Base-by-base conservation (phyloP, 2,797 vertebrate species). In the Novumbra hubbsi region DNA sequence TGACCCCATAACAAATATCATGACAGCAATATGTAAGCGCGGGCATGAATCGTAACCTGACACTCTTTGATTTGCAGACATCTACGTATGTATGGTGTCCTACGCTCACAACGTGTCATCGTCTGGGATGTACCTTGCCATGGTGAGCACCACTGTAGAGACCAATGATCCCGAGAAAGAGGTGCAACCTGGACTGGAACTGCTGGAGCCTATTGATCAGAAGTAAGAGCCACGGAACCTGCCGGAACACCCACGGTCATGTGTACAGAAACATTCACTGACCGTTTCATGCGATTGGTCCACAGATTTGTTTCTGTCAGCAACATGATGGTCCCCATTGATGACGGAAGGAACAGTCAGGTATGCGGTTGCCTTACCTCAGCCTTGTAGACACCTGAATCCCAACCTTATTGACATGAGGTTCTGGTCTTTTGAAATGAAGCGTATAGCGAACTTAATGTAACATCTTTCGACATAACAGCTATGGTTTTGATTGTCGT, bases 41-140 rank as follows among this genome's bases (percentile, higher is more conserved):
- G 11, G 32, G 19, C 0, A 17, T 30, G 1, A 32, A 68, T 30
- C 24, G 6, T 15, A 55, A 1, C 28, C 28, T 52, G 21, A 1
- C 0, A 3, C 30, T 78, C 0, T 71, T 0, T 81, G 70, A 78
- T 68, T 50, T 72, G 49, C 83, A 95, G 93, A 95, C 73, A 88
- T 95, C 85, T 93, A 92, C 74, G 90, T 94, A 76, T 91, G 90
- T 34, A 83, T 95, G 4, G 86, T 94, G 70, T 94, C 93, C 21
- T 88, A 78, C 12, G 19, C 77, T 17, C 93, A 94, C 79, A 92
- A 89, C 1, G 90, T 94, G 74, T 89, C 93, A 16, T 78, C 92
- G 7, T 92, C 91, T 1, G 92, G 93, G 70, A 91, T 91, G 81
- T 94, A 92, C 76, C 85, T 94, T 3, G 93, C 93, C 72, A 92